Evolutionary conservation across 2,888 invertebrate genomes (phyloP).

Genomic region (Drosophila stalkeri): DNA sequence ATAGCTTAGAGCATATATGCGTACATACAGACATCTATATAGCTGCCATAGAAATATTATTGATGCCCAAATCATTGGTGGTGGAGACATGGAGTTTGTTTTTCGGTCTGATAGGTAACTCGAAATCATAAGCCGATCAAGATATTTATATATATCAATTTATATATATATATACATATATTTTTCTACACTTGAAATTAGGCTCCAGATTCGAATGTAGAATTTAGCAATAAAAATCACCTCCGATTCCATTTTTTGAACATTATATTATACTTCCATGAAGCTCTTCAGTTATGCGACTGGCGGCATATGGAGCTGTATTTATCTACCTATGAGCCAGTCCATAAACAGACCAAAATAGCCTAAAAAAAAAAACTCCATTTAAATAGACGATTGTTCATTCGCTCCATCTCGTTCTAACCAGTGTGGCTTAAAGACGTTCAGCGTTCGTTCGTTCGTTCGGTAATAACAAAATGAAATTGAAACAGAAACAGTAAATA

Average conservation of each 20-base stretch:
- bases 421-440: slow-evolving; percentile 45
- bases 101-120: slow-evolving; percentile 24
- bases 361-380: neutral
- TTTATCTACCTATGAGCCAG: slow-evolving; percentile 2
- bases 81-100: slow-evolving; percentile 20
- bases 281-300: slow-evolving; percentile 25
- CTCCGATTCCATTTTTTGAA: slow-evolving; percentile 27
- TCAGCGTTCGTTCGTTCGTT: slow-evolving; percentile 26
- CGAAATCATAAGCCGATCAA: slow-evolving; percentile 11
- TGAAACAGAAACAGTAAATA: neutral
- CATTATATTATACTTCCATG: slow-evolving; percentile 7
- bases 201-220: slow-evolving; percentile 11
- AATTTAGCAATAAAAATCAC: slow-evolving; percentile 22
- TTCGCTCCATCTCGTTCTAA: slow-evolving; percentile 15
- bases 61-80: slow-evolving; percentile 42
- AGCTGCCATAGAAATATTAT: slow-evolving; percentile 59
- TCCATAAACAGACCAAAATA: slow-evolving; percentile 37
- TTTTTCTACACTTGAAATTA: slow-evolving; percentile 36
- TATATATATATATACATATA: neutral
- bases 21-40: slow-evolving; percentile 27
- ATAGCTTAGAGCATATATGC: slow-evolving; percentile 31
- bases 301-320: neutral
- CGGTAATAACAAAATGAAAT: slow-evolving; percentile 19
- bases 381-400: neutral
- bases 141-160: neutral